A percentile compares a stretch with the other conserved stretches of the same genome.
These are phyloP conservation scores for Chrysomallon squamiferum DNA, from an alignment of 1,140 invertebrate genomes.

Conservation along the genomic window DNA sequence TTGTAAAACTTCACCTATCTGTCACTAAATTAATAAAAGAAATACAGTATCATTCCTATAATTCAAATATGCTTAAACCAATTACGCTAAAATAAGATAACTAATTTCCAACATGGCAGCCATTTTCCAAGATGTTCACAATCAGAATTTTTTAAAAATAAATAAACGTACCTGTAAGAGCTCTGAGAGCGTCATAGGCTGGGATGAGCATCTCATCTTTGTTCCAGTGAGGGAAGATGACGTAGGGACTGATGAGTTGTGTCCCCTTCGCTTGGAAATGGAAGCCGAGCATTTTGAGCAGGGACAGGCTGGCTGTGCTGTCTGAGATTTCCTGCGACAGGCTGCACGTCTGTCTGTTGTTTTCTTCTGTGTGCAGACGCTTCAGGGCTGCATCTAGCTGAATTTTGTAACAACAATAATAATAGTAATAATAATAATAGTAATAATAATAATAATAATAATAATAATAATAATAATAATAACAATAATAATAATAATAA, in stretches of 20 bases:
- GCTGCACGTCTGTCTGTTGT: slow-evolving; percentile 38
- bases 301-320: slow-evolving; percentile 33
- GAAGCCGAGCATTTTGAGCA: slow-evolving; percentile 56
- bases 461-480: not conserved
- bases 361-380: slow-evolving; percentile 52
- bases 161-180: slow-evolving; percentile 39
- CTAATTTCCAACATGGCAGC: too few species aligned
- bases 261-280: slow-evolving; percentile 56
- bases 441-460: not conserved
- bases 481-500: too few species aligned
- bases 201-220: slow-evolving; percentile 54
- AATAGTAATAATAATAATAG: slow-evolving; percentile 15
- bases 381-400: slow-evolving; percentile 57
- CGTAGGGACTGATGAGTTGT: slow-evolving; percentile 41
- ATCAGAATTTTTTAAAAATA: slow-evolving; percentile 1
- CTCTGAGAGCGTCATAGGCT: slow-evolving; percentile 49
- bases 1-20: too few species aligned
- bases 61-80: too few species aligned
- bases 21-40: too few species aligned
- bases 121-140: too few species aligned
- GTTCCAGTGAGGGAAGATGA: slow-evolving; percentile 61
- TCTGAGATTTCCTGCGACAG: slow-evolving; percentile 29
- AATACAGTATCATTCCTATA: too few species aligned
- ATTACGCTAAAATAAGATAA: too few species aligned
- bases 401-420: too few species aligned